phyloP scores from a whole-genome alignment of 2,113 vertebrate genomes.

The Nestor notabilis region DNA sequence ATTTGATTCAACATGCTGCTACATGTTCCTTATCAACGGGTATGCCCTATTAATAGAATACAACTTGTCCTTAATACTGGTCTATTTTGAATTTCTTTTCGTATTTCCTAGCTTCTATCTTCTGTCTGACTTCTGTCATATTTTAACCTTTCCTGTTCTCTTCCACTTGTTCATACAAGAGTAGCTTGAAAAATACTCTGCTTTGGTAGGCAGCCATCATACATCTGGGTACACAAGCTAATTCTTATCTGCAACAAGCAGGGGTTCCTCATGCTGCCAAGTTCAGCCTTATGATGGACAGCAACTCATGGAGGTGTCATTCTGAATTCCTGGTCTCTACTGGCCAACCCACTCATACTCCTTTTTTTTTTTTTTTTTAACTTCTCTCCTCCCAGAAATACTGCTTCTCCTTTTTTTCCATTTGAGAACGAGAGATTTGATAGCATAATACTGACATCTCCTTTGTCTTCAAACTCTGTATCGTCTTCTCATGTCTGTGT shows the following conservation, averaged over 20 bases:
- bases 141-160: not conserved
- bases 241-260: not conserved
- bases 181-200: not conserved
- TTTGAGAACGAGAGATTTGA: not conserved
- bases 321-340: not conserved
- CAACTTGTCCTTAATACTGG: not conserved
- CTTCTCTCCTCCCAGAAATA: not conserved
- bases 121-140: not conserved
- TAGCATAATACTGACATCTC: not conserved
- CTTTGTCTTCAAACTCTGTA: not conserved
- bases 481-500: not conserved
- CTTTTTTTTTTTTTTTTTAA: not conserved
- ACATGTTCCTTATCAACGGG: not conserved
- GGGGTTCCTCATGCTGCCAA: not conserved
- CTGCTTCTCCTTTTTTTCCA: not conserved
- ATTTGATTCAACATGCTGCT: not conserved
- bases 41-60: not conserved
- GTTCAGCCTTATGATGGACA: rapidly evolving
- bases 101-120: not conserved
- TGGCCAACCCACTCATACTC: not conserved
- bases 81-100: not conserved
- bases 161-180: not conserved
- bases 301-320: not conserved
- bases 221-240: not conserved
- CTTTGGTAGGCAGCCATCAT: not conserved